Evolutionary conservation across 2,797 vertebrate genomes (phyloP).

Genomic region (Peromyscus attwateri): DNA sequence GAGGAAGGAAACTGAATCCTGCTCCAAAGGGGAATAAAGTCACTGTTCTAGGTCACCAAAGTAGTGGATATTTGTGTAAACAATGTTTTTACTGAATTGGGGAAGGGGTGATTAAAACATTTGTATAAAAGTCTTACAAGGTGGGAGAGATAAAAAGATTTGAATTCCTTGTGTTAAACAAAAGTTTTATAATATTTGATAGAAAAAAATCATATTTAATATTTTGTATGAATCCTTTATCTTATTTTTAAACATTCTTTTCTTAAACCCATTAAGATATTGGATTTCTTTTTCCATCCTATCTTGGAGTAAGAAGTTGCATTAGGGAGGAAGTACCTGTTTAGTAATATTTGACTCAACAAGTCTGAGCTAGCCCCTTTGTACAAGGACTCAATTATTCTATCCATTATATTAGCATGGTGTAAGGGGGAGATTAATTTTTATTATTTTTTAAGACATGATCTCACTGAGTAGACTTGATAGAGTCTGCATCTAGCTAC

Average conservation of each 20-base stretch:
- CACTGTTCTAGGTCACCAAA: not conserved
- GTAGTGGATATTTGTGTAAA: not conserved
- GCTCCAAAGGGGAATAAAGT: not conserved
- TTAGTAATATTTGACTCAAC: not conserved
- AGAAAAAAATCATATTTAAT: not conserved
- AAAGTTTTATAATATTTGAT: not conserved
- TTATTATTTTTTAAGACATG: not conserved
- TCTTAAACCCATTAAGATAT: not conserved
- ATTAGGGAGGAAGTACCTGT: not conserved
- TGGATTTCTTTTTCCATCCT: not conserved
- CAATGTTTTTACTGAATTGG: not conserved
- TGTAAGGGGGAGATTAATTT: not conserved
- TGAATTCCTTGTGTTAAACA: not conserved
- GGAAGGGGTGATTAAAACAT: not conserved
- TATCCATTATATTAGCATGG: not conserved
- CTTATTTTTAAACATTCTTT: not conserved
- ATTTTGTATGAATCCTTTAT: not conserved
- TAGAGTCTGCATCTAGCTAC: not conserved
- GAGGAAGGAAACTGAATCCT: not conserved
- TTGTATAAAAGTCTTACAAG: not conserved
- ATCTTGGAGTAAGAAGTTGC: not conserved
- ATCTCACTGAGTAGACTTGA: not conserved
- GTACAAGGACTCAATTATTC: not conserved
- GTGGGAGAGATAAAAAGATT: not conserved
- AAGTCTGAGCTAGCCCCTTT: not conserved